A percentile compares a stretch with the other conserved stretches of the same genome.
Conservation (phyloP, 2,113 vertebrate genomes). For the Anguilla japonica region DNA sequence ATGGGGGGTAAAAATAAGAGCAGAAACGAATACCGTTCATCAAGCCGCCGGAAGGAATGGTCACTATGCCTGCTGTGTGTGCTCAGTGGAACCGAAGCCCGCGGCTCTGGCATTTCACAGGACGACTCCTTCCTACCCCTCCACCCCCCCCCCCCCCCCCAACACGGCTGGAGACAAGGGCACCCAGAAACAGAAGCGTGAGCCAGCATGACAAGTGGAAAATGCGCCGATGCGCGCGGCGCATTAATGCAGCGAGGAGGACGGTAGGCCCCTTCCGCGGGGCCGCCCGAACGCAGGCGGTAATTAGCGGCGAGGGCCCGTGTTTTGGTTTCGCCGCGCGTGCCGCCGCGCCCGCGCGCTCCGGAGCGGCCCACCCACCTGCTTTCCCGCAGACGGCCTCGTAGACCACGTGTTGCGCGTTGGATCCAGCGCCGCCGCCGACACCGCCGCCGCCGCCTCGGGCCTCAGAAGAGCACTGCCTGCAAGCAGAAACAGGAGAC, state of each 20-base stretch:
- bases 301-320: not conserved
- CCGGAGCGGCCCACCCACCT: slow-evolving; percentile 57
- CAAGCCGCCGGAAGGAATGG: slow-evolving; percentile 57
- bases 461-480: slow-evolving; percentile 59
- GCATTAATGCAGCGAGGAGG: not conserved
- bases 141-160: no score
- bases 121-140: not conserved
- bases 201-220: not conserved
- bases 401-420: slow-evolving; percentile 56
- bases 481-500: slow-evolving; percentile 53
- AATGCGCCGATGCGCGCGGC: not conserved
- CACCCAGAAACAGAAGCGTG: not conserved
- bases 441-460: slow-evolving; percentile 45
- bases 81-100: slow-evolving; percentile 42
- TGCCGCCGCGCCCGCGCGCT: not conserved
- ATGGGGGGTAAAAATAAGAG: slow-evolving; percentile 53
- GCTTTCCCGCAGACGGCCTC: slow-evolving; percentile 61
- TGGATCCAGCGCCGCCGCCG: slow-evolving; percentile 43
- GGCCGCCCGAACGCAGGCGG: not conserved
- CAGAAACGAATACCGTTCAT: slow-evolving; percentile 41
- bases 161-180: not conserved
- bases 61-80: slow-evolving; percentile 54
- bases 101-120: not conserved
- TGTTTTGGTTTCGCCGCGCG: slow-evolving; percentile 24
- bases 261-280: not conserved